Evolutionary conservation across 30 jellyfish, hydroid and myxozoan species (phyloP), one percentile per base, ranked within the genome.

Genomic region (Aurelia sp.): DNA sequence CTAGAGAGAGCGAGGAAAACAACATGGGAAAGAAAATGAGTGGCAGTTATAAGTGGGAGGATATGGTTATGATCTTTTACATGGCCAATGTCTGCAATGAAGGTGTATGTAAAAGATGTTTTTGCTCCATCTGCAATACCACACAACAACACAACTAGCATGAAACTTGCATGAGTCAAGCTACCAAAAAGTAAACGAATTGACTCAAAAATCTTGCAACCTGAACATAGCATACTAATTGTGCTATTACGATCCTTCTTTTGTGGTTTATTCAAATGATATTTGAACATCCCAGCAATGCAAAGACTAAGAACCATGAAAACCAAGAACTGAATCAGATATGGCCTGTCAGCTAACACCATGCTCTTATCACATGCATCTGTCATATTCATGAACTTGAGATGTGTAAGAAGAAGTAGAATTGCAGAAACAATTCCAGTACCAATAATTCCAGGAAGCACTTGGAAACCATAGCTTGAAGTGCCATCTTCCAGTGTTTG

Each of bases 371-470:
- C 93, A 74, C 98, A 92, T 17, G 71, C 65, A 22, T 72, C 44
- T 27, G 41, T 33, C 59, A 52, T 75, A n/a, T 68, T 31, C 74
- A 57, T 13, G 13, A 86, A 30, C 67, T 81, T 76, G 55, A 61
- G 21, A 63, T 79, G 87, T 0, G 92, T 74, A 68, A 68, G 21
- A 15, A 87, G 80, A 17, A 83, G 44, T 76, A 92, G 24, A 16
- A 78, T 61, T 0, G 69, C 61, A 0, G 97, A 76, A 8, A 85
- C 87, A 3, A 87, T 82, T n/a, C 78, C 92, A 12, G 90, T 69
- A 4, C 98, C 98, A 71, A 92, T 58, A 3, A 80, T 88, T 21
- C 98, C 98, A 24, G 98, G 97, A 13, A 92, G 73, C 13, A 92
- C 53, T 71, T 92, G 98, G 15, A 66, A 76, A 30, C 98, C 98